phyloP scores from a whole-genome alignment of 2,888 invertebrate species.

The Dryobota labecula region DNA sequence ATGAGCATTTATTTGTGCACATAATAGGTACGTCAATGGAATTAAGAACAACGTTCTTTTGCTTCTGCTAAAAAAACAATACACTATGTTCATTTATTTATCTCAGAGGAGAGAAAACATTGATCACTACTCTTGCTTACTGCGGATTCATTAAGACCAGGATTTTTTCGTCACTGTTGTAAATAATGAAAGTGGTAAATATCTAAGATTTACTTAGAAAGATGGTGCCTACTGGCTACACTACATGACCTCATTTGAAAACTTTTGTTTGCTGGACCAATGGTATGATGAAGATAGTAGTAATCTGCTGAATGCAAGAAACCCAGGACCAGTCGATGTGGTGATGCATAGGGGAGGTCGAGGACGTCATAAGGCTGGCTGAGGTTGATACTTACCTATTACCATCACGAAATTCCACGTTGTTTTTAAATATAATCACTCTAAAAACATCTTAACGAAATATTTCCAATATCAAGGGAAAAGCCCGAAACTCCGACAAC shows the following conservation, averaged over 20 bases:
- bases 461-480: background rate
- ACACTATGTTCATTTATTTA: slow-evolving; percentile 5
- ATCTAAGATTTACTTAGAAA: background rate
- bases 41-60: background rate
- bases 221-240: background rate
- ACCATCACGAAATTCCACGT: background rate
- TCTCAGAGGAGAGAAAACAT: background rate
- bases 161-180: background rate
- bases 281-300: background rate
- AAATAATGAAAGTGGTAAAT: background rate
- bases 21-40: slow-evolving; percentile 26
- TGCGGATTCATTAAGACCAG: too few relatives aligned
- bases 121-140: background rate
- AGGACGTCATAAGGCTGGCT: background rate
- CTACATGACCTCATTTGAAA: background rate
- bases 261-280: background rate
- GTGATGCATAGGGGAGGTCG: background rate
- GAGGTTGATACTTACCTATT: background rate
- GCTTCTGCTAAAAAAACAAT: background rate
- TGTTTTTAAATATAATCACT: background rate
- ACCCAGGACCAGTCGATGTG: too few relatives aligned
- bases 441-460: background rate
- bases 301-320: background rate
- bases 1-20: background rate
- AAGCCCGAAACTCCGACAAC: background rate